Evolutionary conservation across 1,140 invertebrate species (phyloP).

Genomic region (Drosophila yakuba): DNA sequence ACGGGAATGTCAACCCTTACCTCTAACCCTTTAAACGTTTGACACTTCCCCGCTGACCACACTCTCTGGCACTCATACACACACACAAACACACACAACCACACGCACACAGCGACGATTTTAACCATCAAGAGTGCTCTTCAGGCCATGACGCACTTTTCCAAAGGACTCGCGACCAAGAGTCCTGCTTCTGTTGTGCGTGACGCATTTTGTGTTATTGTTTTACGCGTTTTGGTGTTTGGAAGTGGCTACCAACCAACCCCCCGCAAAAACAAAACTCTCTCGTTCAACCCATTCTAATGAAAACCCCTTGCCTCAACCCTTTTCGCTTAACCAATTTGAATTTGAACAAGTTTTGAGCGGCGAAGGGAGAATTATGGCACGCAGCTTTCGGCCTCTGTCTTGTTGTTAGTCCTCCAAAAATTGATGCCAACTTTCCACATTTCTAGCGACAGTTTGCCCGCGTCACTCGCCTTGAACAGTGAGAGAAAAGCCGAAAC

Average conservation of each 20-base stretch:
- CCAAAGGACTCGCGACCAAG: background rate
- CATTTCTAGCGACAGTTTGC: slow-evolving; percentile 66
- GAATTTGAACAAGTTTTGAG: slow-evolving; percentile 78
- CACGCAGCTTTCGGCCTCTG: slow-evolving; percentile 79
- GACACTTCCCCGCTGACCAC: slow-evolving; percentile 74
- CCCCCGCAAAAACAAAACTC: slow-evolving; percentile 15
- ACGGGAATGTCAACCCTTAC: slow-evolving; percentile 51
- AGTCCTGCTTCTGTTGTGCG: slow-evolving; percentile 57
- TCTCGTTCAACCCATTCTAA: background rate
- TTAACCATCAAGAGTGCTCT: slow-evolving; percentile 32
- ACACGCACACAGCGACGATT: background rate
- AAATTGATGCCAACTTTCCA: slow-evolving; percentile 79
- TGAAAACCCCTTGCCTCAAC: slow-evolving; percentile 45
- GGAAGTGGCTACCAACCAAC: slow-evolving; percentile 33
- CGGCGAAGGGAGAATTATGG: slow-evolving; percentile 48
- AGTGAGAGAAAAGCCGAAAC: slow-evolving; percentile 38
- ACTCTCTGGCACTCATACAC: slow-evolving; percentile 26
- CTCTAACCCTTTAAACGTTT: slow-evolving; percentile 70
- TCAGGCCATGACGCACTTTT: slow-evolving; percentile 51
- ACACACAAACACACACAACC: slow-evolving; percentile 1
- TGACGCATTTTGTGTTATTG: slow-evolving; percentile 67
- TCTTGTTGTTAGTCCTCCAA: slow-evolving; percentile 72
- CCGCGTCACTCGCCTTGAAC: slow-evolving; percentile 65
- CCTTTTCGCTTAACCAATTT: slow-evolving; percentile 67
- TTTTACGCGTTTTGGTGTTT: slow-evolving; percentile 50